Base-by-base conservation (phyloP, 2,113 vertebrate genomes). In the Shinisaurus crocodilurus region DNA sequence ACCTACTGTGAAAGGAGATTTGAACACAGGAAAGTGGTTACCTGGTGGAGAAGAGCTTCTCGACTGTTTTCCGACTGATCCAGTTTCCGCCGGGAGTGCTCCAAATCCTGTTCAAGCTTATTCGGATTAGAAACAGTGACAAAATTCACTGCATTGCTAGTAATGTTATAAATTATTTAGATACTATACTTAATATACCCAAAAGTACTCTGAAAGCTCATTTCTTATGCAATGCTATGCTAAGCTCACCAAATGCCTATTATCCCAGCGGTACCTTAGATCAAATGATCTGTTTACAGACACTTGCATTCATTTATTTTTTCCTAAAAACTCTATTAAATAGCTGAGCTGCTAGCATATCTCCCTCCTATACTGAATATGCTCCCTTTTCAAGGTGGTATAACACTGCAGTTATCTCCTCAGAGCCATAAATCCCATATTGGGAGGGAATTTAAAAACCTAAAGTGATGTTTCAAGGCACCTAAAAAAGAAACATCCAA, bases 41-140 rank as follows among this genome's bases (percentile, higher is more conserved):
- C 99, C 98, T 99, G 98, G 92, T 96, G 97, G 91, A 97, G 94
- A 86, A 99, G 98, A 72, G 97, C 93, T 93, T 98, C 98, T 96
- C 97, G 97, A 94, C 95, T 98, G 81, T 96, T 96, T 96, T 99
- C 98, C 9, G 98, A 98, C 91, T 98, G 97, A 88, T 97, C 97
- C 89, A 99, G 82, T 69, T 97, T 96, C 92, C 97, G 97, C 88
- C 88, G 96, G 5, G 97, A 97, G 72, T 94, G 95, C 75, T 98
- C 97, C 95, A 99, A 95, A 92, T 99, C 98, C 90, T 97, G 97
- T 90, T 98, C 97, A 96, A 98, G 96, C 98, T 98, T 94, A 93
- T 95, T 96, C 93, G 77, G 54, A 94, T 37, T 87, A 94, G 88
- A 94, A 79, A 57, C 69, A 91, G 29, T 25, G 20, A 57, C 82